Conservation (phyloP, 35 echinoderm and acorn worm genomes). For the Hemicentrotus pulcherrimus region DNA sequence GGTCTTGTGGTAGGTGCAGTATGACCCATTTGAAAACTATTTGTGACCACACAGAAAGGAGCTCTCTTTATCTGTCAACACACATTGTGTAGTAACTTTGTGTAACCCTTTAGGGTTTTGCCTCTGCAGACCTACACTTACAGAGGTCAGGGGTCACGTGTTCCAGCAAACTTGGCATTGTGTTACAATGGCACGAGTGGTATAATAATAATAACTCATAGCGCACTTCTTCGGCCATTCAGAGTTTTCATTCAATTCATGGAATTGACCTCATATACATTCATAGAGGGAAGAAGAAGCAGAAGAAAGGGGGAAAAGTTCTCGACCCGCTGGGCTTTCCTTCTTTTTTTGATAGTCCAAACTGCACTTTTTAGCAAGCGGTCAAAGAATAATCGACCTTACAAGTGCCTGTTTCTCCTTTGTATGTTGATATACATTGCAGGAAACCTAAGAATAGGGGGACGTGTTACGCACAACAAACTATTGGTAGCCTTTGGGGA, state of each 20-base stretch:
- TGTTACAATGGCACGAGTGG: slow-evolving; percentile 18
- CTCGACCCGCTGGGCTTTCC: slow-evolving; percentile 14
- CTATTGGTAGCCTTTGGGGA: slow-evolving; percentile 20
- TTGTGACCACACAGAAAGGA: not conserved
- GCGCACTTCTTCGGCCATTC: slow-evolving; percentile 20
- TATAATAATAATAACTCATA: not conserved
- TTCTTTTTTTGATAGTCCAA: not conserved
- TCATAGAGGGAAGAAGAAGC: not conserved
- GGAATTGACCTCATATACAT: not conserved
- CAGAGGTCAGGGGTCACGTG: slow-evolving; percentile 5
- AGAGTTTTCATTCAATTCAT: not conserved
- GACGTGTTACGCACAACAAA: slow-evolving; percentile 41
- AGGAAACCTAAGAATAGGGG: not conserved
- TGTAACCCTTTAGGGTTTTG: not conserved
- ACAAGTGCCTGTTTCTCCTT: not conserved
- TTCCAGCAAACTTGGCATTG: not conserved
- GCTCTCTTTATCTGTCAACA: not conserved
- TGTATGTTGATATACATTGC: slow-evolving; percentile 38
- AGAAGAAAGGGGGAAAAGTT: not conserved
- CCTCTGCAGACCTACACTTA: not conserved
- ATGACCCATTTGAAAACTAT: too few relatives aligned
- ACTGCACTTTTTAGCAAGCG: slow-evolving; percentile 24
- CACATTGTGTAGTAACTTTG: not conserved
- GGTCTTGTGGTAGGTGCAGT: not conserved
- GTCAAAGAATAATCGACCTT: slow-evolving; percentile 29